Base-by-base conservation (phyloP, 2,888 invertebrate species). In the Tiliacea aurago region DNA sequence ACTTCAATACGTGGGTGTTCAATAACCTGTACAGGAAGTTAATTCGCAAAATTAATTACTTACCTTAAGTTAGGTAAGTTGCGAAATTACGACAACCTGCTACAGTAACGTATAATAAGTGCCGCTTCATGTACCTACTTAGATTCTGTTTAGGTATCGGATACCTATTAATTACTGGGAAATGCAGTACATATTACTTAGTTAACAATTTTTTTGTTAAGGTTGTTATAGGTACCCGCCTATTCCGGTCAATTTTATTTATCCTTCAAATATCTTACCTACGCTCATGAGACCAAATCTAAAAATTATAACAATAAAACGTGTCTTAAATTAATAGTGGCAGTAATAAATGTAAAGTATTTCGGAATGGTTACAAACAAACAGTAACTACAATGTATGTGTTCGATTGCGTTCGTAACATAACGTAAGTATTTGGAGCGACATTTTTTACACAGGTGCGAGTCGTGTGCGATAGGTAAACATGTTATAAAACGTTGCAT, bases 401-500 rank as follows among this genome's bases (percentile, higher is more conserved):
- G 67, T 70, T 71, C 37, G 70, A 76, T 80, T 78, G 70, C 79
- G 64, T 77, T 80, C 63, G 67, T 79, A 85, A 83, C 83, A 75
- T 76, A 82, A 80, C 70, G 70, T 74, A 77, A 76, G 85, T 84
- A 86, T 85, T 84, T 83, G 73, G 86, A 86, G 80, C 84, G 81
- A 86, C 84, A 86, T 83, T 86, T 88, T 85, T 86, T 87, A 76
- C 53, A 66, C 82, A 80, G 78, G 81, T 83, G 84, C 80, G 74
- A 80, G 70, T 81, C 45, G 72, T 75, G 76, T 66, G 73, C 76
- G 87, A 79, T 84, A 84, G 78, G 86, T 86, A 84, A 88, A 88
- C 88, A 76, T 86, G 88, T 88, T 88, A 85, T 86, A 86, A 86
- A 80, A 72, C 58, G 86, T 92, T 93, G 90, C 92, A 88, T 91